Percentiles rank a stretch among this genome's conserved stretches.
phyloP scores from a whole-genome alignment of 2,888 invertebrate genomes.

The Apamea crenata region DNA sequence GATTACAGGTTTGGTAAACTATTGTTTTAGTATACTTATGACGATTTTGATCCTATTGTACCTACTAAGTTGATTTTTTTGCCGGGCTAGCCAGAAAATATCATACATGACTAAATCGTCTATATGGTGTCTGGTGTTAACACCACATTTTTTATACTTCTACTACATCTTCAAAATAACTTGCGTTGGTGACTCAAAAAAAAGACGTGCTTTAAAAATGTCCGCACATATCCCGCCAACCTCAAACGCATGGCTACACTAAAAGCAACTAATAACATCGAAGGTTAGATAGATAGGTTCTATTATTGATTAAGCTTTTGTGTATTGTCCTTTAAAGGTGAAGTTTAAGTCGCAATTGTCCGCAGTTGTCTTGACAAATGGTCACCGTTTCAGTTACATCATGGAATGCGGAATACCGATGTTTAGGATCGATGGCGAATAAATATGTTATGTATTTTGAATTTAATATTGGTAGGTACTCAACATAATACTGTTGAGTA shows the following conservation, averaged over 20 bases:
- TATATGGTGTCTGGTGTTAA: background rate
- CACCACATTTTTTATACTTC: background rate
- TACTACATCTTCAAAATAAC: background rate
- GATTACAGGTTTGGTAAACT: background rate
- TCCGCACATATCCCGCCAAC: constrained; percentile 24
- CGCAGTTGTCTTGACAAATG: constrained; percentile 59
- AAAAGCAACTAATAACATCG: constrained; percentile 75
- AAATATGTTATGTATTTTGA: constrained; percentile 52
- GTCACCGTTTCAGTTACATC: constrained; percentile 44
- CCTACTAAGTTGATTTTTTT: background rate
- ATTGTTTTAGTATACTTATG: background rate
- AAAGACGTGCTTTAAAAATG: background rate
- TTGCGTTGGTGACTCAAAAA: background rate
- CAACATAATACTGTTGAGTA: background rate
- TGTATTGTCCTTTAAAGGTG: constrained; percentile 78
- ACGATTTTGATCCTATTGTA: background rate
- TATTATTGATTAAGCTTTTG: constrained; percentile 78
- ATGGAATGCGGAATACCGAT: constrained; percentile 57
- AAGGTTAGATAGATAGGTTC: constrained; percentile 80
- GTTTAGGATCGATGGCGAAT: constrained; percentile 42
- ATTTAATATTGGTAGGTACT: constrained; percentile 21
- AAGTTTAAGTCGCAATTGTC: constrained; percentile 70
- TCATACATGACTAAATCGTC: background rate
- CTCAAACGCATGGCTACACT: constrained; percentile 46
- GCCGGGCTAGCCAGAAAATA: no score